Evolutionary conservation across 2,888 invertebrate species (phyloP), one percentile per base, ranked within the genome.

Genomic region (Invenusta paracnida): DNA sequence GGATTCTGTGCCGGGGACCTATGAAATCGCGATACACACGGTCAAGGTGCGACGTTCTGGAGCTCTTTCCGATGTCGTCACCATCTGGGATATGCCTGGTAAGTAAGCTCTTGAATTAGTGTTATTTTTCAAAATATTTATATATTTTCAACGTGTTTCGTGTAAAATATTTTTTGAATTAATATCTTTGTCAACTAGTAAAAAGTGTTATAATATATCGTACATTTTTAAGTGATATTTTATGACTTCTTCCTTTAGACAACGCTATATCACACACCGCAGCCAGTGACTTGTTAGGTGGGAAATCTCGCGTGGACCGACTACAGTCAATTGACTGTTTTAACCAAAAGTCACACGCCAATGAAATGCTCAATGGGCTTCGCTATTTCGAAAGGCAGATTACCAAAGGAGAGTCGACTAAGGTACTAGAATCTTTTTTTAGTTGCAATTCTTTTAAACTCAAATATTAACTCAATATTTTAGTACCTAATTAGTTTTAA

Each of bases 41-140:
- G 92, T 94, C 5, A 93, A 92, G 88, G 92, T 94, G 2, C 91
- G 93, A 85, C 91, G 93, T 85, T 93, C 93, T 83, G 93, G 93
- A 0, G 92, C 93, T 1, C 89, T 93, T 13, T 91, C 93, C n/a
- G 93, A 93, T 88, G 92, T 93, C 1, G 92, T 93, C 88, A 92
- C 93, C 81, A 90, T 94, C 67, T 93, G 92, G 92, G 93, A 91
- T 84, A 88, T 91, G 17, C 89, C 91, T 87, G 90, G 91, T 90
- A 85, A 83, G 67, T 83, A n/a, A n/a, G n/a, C n/a, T n/a, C 79
- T 28, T 28, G 2, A 81, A 84, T 79, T 82, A 29, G 29, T 86
- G 86, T 66, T 84, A 87, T 48, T 82, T 86, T 30, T 67, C 86
- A 25, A 30, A 0, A 27, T 73, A 86, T 0, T 29, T 85, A 29